Evolutionary conservation across 2,888 invertebrate genomes (phyloP), one percentile per base, ranked within the genome.

Genomic region (Euplexia lucipara): DNA sequence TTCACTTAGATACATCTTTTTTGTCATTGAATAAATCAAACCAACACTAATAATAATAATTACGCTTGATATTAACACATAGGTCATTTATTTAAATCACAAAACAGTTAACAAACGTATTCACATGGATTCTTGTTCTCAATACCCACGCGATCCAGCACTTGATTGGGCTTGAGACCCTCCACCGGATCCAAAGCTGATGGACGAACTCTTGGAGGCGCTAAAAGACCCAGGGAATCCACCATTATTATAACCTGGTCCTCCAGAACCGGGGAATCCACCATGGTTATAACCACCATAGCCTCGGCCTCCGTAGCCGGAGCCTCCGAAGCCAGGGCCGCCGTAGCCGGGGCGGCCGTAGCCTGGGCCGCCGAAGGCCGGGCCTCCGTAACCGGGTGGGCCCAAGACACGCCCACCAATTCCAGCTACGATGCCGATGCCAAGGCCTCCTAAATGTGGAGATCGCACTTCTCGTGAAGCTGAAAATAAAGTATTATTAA

Each of bases 201-300:
- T 30, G 0, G 67, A 70, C 5, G 71, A 83, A 70, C 88, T 89
- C 78, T 89, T 89, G n/a, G 89, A 86, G 18, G 88, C 83, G 49
- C 87, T 89, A 2, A 89, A 73, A 7, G 66, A 70, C 4, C 70
- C 35, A 3, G 69, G 65, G 8, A 7, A 57, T 26, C 65, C 70
- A 3, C 65, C 70, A 14, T 66, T 69, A 81, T 78, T 18, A 26
- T 32, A 68, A 7, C 64, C 63, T 3, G 35, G 68, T 54, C 63
- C 63, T 32, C 67, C 65, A 44, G 32, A 57, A 32, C 41, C 59
- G 16, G 65, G 70, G 20, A 12, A 70, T 47, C 65, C 12, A 9
- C 60, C 47, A 3, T 41, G 60, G 14, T 59, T 39, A 47, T 60
- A 65, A 14, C 70, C 32, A 10, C 39, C 64, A 10, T 20, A 69